A percentile compares a stretch with the other conserved stretches of the same genome.
These are phyloP conservation scores for Eulithis prunata DNA, from an alignment of 2,888 invertebrate species.

Conservation along the genomic window DNA sequence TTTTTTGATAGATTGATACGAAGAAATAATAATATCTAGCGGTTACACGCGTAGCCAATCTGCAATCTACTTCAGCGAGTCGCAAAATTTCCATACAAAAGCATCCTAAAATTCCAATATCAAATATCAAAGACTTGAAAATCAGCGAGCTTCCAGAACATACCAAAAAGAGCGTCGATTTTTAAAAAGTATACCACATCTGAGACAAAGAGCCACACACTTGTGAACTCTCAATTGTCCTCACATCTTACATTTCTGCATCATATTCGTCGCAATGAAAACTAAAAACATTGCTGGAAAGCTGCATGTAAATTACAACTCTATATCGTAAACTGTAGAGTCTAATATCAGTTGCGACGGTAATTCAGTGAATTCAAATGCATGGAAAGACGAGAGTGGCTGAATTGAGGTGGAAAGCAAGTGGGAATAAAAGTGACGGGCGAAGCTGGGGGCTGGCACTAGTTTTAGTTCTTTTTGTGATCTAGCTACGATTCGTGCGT, in stretches of 20 bases:
- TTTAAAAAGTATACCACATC: constrained; percentile 56
- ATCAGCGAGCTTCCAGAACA: constrained; percentile 42
- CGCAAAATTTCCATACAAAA: constrained; percentile 5
- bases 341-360: constrained; percentile 39
- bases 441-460: constrained; percentile 28
- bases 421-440: constrained; percentile 81
- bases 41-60: background rate
- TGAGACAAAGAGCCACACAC: constrained; percentile 69
- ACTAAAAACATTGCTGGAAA: constrained; percentile 76
- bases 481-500: no score
- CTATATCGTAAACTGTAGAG: constrained; percentile 34
- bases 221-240: constrained; percentile 76
- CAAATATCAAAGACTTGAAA: constrained; percentile 31
- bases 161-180: constrained; percentile 59
- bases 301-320: constrained; percentile 31
- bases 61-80: background rate
- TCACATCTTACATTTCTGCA: constrained; percentile 82
- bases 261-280: constrained; percentile 81
- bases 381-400: constrained; percentile 76
- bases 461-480: background rate
- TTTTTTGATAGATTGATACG: no score
- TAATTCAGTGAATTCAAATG: constrained; percentile 70
- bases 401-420: constrained; percentile 79
- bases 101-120: constrained; percentile 3
- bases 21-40: no score